Evolutionary conservation across 2,113 vertebrate genomes (phyloP).

Genomic region (Ailurus styani): DNA sequence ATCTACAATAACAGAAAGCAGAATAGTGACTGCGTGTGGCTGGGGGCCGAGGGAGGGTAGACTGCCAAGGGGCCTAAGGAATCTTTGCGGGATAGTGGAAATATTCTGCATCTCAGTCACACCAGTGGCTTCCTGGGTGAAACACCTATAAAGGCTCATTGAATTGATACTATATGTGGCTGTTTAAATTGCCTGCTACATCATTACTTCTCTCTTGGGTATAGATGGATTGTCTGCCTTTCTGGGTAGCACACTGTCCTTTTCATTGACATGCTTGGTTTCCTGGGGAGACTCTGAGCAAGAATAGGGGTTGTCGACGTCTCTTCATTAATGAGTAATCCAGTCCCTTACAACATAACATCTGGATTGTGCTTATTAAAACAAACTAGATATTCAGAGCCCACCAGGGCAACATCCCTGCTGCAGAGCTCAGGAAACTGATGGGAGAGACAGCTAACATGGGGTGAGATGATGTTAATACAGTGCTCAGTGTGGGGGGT

Average conservation of each 20-base stretch:
- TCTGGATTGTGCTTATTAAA: not conserved
- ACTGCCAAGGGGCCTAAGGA: not conserved
- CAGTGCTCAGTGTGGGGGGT: not conserved
- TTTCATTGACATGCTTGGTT: rapidly evolving
- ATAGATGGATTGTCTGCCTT: not conserved
- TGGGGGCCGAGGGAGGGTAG: not conserved
- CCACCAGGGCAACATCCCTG: not conserved
- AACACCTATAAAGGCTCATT: not conserved
- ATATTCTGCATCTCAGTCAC: not conserved
- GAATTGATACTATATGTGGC: not conserved
- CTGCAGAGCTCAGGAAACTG: not conserved
- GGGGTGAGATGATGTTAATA: not conserved
- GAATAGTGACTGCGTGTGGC: not conserved
- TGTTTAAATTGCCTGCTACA: not conserved
- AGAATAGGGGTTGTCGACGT: not conserved
- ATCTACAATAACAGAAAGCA: not conserved
- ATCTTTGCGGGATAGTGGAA: too few relatives aligned
- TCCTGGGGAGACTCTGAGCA: not conserved
- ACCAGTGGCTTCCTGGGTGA: not conserved
- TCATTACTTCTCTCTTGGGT: not conserved
- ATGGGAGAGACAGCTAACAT: not conserved
- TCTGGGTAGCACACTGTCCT: rapidly evolving
- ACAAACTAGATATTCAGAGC: not conserved
- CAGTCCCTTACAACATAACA: not conserved
- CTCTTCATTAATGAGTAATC: not conserved